Evolutionary conservation across 2,113 vertebrate species (phyloP).

Genomic region (Labeo catla): DNA sequence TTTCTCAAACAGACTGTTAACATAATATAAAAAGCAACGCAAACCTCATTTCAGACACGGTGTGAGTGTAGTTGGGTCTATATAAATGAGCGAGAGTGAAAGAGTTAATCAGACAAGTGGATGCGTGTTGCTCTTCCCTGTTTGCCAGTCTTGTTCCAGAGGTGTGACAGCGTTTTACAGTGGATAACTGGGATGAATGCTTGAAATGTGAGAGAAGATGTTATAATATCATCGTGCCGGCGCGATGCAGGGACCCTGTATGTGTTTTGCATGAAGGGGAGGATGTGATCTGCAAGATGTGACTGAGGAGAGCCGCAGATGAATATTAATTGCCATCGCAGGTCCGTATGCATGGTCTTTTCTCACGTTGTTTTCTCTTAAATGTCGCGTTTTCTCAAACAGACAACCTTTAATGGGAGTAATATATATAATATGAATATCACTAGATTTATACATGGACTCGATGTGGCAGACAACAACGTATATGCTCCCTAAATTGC

Average conservation of each 20-base stretch:
- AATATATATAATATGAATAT: neutral
- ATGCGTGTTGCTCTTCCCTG: constrained; percentile 32
- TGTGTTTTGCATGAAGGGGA: neutral
- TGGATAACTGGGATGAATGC: neutral
- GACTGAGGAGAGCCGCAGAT: constrained; percentile 34
- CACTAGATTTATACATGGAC: neutral
- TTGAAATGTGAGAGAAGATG: neutral
- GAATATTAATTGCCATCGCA: constrained; percentile 43
- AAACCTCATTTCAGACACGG: neutral
- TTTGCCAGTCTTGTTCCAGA: constrained; percentile 28
- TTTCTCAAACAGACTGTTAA: neutral
- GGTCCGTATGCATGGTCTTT: constrained; percentile 27
- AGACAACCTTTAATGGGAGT: neutral
- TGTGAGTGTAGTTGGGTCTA: neutral
- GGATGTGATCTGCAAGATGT: constrained; percentile 31
- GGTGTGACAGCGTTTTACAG: constrained; percentile 32
- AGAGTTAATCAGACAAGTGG: constrained; percentile 42
- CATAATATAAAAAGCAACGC: neutral
- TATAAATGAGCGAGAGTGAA: constrained; percentile 13
- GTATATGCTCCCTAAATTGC: neutral
- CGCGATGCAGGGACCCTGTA: neutral
- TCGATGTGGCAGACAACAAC: neutral
- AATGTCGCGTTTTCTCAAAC: neutral
- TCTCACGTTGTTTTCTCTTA: neutral
- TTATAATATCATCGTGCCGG: neutral